Evolutionary conservation across 2,888 invertebrate species (phyloP).

Genomic region (Cataglyphis livida): DNA sequence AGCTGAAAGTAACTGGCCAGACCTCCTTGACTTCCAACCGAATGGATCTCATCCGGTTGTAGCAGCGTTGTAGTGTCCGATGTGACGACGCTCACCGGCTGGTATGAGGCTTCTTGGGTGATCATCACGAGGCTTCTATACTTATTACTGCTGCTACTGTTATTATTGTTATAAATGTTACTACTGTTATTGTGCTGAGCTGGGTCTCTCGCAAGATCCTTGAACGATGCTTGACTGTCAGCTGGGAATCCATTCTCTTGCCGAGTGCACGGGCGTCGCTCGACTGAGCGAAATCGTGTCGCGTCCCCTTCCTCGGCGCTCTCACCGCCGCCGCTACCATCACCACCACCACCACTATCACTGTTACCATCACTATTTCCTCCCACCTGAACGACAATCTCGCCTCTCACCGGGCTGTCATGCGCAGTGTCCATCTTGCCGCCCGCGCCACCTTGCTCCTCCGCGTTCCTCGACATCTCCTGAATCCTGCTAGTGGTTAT

Average conservation of each 20-base stretch:
- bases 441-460: constrained; percentile 59
- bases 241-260: constrained; percentile 81
- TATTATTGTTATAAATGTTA: constrained; percentile 65
- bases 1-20: constrained; percentile 85
- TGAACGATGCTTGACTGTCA: constrained; percentile 84
- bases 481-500: constrained; percentile 77
- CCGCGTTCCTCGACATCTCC: constrained; percentile 76
- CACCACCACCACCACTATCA: constrained; percentile 43
- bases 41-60: constrained; percentile 87
- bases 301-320: constrained; percentile 76
- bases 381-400: constrained; percentile 66
- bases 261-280: constrained; percentile 83
- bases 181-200: constrained; percentile 50
- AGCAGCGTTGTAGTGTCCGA: constrained; percentile 91
- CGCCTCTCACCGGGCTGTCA: constrained; percentile 75
- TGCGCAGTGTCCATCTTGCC: constrained; percentile 86
- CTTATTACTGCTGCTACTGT: constrained; percentile 84
- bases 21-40: constrained; percentile 86
- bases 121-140: constrained; percentile 97
- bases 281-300: constrained; percentile 84
- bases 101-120: constrained; percentile 89
- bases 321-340: constrained; percentile 59
- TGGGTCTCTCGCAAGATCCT: constrained; percentile 79
- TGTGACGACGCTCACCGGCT: constrained; percentile 91
- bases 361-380: constrained; percentile 71